Base-by-base conservation (phyloP, 2,113 vertebrate genomes). In the Colius striatus region DNA sequence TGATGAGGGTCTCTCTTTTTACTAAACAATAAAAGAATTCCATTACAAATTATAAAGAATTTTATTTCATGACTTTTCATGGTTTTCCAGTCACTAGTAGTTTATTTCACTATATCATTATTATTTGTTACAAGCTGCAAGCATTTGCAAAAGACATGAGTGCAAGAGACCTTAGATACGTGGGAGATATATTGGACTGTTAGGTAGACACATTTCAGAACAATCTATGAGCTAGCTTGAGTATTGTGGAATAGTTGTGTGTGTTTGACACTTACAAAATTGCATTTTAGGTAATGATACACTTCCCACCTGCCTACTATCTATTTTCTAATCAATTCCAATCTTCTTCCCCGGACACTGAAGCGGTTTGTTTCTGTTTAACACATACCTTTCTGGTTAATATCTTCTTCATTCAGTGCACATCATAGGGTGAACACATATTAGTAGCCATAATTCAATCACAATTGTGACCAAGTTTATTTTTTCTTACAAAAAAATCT, bases 321-420 rank as follows among this genome's bases (percentile, higher is more conserved):
- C 57, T 95, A 25, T 92, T 92, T 92, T 94, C 86, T 48, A 89
- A 89, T 96, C 92, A 93, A 94, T 93, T 91, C 61, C 86, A 93
- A 78, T 90, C 76, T 93, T 22, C 61, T 96, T 92, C 53, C 7
- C 16, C 29, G 50, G 53, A 72, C 32, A 90, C 22, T 67, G 61
- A 93, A 90, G 75, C 1, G 0, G 13, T 60, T 92, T 91, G 27
- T 79, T 93, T 89, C 81, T 53, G 45, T 48, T 89, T 78, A 94
- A 82, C 41, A 87, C 32, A 20, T 27, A 53, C 16, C 4, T 57
- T 86, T 63, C 34, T 38, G 25, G 29, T 66, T 82, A 93, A 78
- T 18, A n/a, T 53, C 11, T 41, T 25, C 18, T 71, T 91, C 47
- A 48, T 79, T 54, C 25, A 8, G 81, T 80, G 26, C 16, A 71